These are phyloP conservation scores for Allobates femoralis DNA, from an alignment of 2,797 vertebrate genomes.

Conservation along the genomic window DNA sequence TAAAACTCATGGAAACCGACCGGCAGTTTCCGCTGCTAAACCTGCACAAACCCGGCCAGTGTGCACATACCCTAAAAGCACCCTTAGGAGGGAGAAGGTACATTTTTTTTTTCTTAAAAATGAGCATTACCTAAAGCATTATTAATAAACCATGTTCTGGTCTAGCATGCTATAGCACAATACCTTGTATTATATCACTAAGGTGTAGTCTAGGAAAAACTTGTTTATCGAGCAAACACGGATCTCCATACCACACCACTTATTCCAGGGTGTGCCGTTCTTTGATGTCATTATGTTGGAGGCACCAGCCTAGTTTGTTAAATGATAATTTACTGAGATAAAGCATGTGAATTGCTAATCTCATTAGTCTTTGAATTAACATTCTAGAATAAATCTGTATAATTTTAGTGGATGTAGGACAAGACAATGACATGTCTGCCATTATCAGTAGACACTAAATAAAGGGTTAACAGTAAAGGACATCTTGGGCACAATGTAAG, in stretches of 20 bases:
- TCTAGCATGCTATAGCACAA: no score
- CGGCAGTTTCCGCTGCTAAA: no score
- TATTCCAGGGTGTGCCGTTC: conserved; percentile 13
- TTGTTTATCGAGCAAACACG: conserved; percentile 29
- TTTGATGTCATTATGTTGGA: not conserved
- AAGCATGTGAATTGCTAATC: not conserved
- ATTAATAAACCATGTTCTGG: no score
- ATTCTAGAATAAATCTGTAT: not conserved
- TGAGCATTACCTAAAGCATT: no score
- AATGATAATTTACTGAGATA: not conserved
- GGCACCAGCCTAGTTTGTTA: not conserved
- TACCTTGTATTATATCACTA: not conserved
- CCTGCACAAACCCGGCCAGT: no score
- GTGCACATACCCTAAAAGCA: no score
- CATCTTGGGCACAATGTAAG: not conserved
- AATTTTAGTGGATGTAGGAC: not conserved
- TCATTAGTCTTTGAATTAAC: not conserved
- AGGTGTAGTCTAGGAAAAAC: not conserved
- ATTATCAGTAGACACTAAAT: not conserved
- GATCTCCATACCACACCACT: conserved; percentile 6
- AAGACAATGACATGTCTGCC: no score
- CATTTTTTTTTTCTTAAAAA: no score
- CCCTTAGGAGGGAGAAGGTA: no score
- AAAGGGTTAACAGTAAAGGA: no score
- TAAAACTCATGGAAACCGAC: no score